A percentile compares a stretch with the other conserved stretches of the same genome.
Conservation (phyloP, 1,140 invertebrate genomes). For the Melipona quadrifasciata region DNA sequence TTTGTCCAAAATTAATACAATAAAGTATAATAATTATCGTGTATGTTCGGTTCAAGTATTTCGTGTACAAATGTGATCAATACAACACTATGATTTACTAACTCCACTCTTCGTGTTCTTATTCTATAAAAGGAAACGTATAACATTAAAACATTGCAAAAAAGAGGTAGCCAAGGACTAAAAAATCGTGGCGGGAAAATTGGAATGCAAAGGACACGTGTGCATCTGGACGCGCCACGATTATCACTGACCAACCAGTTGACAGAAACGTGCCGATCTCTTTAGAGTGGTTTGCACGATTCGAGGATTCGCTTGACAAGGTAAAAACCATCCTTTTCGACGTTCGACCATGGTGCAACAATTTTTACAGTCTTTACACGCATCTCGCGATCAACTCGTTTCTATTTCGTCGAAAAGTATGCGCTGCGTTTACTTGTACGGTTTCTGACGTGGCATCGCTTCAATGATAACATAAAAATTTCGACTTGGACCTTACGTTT, state of each 20-base stretch:
- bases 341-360: neutral
- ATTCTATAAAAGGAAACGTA: too few relatives aligned
- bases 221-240: neutral
- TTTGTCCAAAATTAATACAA: neutral
- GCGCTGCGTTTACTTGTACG: neutral
- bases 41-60: neutral
- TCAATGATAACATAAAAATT: neutral
- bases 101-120: neutral
- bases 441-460: neutral
- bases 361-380: neutral
- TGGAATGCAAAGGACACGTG: constrained; percentile 38
- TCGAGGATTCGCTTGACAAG: neutral
- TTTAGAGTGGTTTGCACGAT: neutral
- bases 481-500: neutral
- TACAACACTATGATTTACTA: neutral
- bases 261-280: neutral
- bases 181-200: constrained; percentile 33
- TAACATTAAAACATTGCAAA: neutral
- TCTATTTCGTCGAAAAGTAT: neutral
- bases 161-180: neutral
- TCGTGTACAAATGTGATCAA: neutral
- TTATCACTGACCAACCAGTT: neutral
- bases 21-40: neutral
- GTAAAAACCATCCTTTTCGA: neutral
- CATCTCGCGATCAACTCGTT: neutral